phyloP scores from a whole-genome alignment of 1,140 invertebrate species.

The Oscheius sp. region DNA sequence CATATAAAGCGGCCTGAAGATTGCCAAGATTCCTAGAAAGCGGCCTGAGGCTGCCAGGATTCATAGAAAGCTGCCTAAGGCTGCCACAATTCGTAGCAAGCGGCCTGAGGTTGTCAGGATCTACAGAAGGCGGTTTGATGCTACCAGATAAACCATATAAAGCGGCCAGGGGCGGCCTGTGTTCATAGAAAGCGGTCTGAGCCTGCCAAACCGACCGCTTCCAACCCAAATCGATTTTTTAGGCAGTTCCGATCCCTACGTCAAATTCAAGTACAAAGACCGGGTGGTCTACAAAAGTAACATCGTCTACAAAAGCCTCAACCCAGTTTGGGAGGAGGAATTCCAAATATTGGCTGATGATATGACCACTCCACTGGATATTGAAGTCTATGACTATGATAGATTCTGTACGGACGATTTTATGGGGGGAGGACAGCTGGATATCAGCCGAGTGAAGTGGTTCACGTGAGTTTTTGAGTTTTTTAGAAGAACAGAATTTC shows the following conservation, averaged over 20 bases:
- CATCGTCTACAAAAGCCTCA: conserved; percentile 64
- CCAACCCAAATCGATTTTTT: too few species aligned
- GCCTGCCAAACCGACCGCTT: too few species aligned
- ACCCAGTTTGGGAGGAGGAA: conserved; percentile 66
- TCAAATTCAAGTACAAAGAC: conserved; percentile 64
- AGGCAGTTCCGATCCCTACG: conserved; percentile 66
- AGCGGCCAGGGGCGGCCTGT: too few species aligned
- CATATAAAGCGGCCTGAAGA: too few species aligned
- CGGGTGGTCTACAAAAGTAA: conserved; percentile 63
- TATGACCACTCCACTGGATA: conserved; percentile 64
- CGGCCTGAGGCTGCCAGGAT: too few species aligned
- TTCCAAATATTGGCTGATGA: conserved; percentile 62
- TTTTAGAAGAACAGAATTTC: conserved; percentile 14
- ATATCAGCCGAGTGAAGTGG: conserved; percentile 79
- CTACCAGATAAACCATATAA: too few species aligned
- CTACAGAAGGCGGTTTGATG: too few species aligned
- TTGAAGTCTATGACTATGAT: conserved; percentile 93
- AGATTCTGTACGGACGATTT: conserved; percentile 95
- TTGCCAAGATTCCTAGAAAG: too few species aligned
- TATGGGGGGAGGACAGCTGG: conserved; percentile 84
- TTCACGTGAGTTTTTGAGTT: conserved; percentile 67
- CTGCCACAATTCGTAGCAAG: too few species aligned
- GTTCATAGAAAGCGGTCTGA: too few species aligned
- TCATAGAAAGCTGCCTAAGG: too few species aligned
- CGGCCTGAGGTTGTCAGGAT: too few species aligned